phyloP scores from a whole-genome alignment of 2,113 vertebrate species.

The Chinchilla lanigera region DNA sequence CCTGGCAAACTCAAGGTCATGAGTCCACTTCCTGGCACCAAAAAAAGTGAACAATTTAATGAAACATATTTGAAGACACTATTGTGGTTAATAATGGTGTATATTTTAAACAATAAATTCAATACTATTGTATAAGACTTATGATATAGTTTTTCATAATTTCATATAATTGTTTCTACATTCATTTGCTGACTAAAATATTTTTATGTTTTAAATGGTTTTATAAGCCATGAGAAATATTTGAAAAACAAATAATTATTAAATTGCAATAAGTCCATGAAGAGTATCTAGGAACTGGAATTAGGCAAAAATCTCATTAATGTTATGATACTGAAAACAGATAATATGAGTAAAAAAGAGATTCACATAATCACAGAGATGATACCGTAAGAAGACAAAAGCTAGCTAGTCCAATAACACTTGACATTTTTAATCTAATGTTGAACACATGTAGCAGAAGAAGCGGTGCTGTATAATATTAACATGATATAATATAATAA shows the following conservation, averaged over 20 bases:
- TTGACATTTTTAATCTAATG: neutral
- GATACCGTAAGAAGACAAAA: neutral
- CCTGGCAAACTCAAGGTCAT: no score
- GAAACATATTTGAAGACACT: neutral
- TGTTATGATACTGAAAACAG: neutral
- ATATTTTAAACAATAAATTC: conserved; percentile 3
- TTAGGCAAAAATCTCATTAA: neutral
- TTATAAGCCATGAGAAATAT: neutral
- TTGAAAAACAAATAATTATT: neutral
- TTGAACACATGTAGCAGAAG: neutral
- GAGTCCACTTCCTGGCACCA: no score
- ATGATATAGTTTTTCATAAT: neutral
- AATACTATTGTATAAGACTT: no score
- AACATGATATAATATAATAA: no score
- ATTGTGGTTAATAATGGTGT: neutral
- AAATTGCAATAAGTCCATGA: neutral
- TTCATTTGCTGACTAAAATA: neutral
- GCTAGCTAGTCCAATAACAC: neutral
- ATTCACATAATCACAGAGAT: neutral
- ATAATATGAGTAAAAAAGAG: neutral
- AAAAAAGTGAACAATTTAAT: neutral
- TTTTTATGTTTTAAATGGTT: neutral
- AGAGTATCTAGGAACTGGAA: neutral
- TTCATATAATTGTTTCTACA: neutral
- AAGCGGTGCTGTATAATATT: neutral